phyloP scores from a whole-genome alignment of 2,888 invertebrate species.

The Amphipoea lucens region DNA sequence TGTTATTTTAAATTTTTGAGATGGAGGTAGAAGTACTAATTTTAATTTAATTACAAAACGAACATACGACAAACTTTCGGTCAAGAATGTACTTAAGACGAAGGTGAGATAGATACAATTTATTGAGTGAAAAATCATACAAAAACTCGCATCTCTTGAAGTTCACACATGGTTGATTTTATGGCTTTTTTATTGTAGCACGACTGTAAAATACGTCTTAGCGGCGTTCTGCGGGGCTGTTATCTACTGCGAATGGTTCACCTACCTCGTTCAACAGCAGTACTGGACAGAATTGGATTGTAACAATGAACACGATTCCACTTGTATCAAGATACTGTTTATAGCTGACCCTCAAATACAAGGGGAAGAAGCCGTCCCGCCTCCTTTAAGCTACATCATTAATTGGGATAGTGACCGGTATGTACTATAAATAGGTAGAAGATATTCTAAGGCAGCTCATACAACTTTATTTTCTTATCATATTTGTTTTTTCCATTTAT shows the following conservation, averaged over 20 bases:
- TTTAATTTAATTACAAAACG: slow-evolving; percentile 36
- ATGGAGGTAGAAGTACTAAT: slow-evolving; percentile 31
- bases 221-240: slow-evolving; percentile 74
- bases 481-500: slow-evolving; percentile 8
- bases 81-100: slow-evolving; percentile 77
- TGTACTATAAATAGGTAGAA: slow-evolving; percentile 52
- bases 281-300: slow-evolving; percentile 88
- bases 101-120: slow-evolving; percentile 67
- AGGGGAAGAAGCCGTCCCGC: slow-evolving; percentile 94
- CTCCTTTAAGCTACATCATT: slow-evolving; percentile 92
- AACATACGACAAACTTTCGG: slow-evolving; percentile 4
- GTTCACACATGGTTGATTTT: slow-evolving; percentile 44
- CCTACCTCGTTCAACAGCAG: slow-evolving; percentile 83
- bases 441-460: background rate
- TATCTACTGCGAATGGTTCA: slow-evolving; percentile 90
- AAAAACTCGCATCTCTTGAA: background rate
- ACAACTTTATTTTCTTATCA: slow-evolving; percentile 25
- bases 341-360: slow-evolving; percentile 98
- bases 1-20: slow-evolving; percentile 43
- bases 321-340: slow-evolving; percentile 92
- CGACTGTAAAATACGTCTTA: slow-evolving; percentile 79
- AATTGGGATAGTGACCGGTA: slow-evolving; percentile 97
- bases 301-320: slow-evolving; percentile 81
- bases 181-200: slow-evolving; percentile 71
- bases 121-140: background rate